phyloP scores from a whole-genome alignment of 2,113 vertebrate species.

The Jaculus jaculus region DNA sequence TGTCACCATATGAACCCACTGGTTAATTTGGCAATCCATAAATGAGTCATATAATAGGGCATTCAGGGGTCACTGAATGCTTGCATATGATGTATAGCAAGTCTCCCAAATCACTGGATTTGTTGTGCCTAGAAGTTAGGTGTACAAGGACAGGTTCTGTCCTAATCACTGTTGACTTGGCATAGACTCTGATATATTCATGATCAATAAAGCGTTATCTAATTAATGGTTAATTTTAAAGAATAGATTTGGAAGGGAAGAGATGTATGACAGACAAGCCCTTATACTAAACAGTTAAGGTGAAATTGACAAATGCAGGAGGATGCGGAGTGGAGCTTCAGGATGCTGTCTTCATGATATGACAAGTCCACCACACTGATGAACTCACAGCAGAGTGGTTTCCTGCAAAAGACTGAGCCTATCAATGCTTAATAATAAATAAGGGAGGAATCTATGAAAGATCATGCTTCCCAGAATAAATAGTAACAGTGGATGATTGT shows the following conservation, averaged over 20 bases:
- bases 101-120: not conserved
- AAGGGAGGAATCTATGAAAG: too few relatives aligned
- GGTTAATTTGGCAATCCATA: not conserved
- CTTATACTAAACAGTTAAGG: not conserved
- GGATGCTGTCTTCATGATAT: too few relatives aligned
- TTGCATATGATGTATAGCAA: not conserved
- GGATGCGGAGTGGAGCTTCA: too few relatives aligned
- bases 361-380: too few relatives aligned
- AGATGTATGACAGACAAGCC: not conserved
- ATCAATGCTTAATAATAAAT: too few relatives aligned
- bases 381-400: too few relatives aligned
- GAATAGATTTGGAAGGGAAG: not conserved
- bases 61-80: not conserved
- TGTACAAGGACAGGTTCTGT: not conserved
- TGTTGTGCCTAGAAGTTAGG: not conserved
- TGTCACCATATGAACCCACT: not conserved
- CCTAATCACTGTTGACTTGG: not conserved
- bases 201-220: not conserved
- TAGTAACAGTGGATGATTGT: too few relatives aligned
- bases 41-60: not conserved
- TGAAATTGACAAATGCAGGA: not conserved
- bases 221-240: not conserved
- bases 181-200: not conserved
- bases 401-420: too few relatives aligned
- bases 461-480: too few relatives aligned